Base-by-base conservation (phyloP, 2,113 vertebrate species). In the Melanerpes aurifrons region DNA sequence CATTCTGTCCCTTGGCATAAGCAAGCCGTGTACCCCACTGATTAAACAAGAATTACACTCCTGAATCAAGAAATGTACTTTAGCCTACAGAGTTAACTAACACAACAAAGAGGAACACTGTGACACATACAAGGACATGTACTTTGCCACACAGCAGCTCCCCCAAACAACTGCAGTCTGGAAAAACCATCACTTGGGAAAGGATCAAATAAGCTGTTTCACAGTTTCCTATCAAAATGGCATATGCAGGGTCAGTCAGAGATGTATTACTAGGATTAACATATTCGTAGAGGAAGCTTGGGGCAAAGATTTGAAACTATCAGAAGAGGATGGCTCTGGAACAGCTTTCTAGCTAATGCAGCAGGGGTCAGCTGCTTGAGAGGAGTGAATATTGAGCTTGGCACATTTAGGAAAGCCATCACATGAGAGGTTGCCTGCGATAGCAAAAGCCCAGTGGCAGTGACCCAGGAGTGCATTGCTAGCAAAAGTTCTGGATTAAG, bases 401-500 rank as follows among this genome's bases (percentile, higher is more conserved):
- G 86, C 56, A 58, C 64, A 76, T 80, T 89, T 59, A 20, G 21
- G 37, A 74, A 58, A 82, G 81, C 71, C 40, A 19, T 20, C 61
- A 59, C 1, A 0, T 61, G 81, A 73, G 6, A n/a, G 17, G 56
- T 6, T 85, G 64, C 72, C 71, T 73, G 61, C 35, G 72, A 72
- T 12, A 79, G 59, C 2, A 2, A 17, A 19, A 89, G 45, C 45
- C 66, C 1, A 17, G 82, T 9, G 5, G 7, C 86, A 45, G 47
- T 80, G 86, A 94, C 79, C 80, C 1, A 0, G n/a, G 50, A 94
- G 53, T 19, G 61, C 76, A 63, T 70, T 0, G 2, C 73, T 73
- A 82, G 75, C 72, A 89, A 29, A 87, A 82, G 31, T 53, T 54
- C 78, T 82, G 85, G 82, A 94, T 91, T 87, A 71, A 85, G 72